Evolutionary conservation across 2,888 invertebrate genomes (phyloP).

Genomic region (Cerceris ruficornis): DNA sequence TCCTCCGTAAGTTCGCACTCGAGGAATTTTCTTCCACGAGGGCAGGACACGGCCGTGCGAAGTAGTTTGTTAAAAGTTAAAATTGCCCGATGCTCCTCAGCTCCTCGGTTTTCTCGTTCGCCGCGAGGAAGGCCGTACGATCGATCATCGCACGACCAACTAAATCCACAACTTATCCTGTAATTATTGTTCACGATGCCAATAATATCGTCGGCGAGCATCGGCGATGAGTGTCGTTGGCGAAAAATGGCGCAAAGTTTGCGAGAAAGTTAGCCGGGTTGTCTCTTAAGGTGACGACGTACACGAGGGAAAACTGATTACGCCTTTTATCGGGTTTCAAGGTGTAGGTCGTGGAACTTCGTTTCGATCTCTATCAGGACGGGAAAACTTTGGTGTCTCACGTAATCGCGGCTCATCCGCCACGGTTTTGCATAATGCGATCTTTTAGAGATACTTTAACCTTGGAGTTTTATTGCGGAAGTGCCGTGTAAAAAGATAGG

Average conservation of each 20-base stretch:
- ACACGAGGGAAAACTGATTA: slow-evolving; percentile 56
- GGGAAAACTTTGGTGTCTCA: slow-evolving; percentile 53
- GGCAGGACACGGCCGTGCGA: slow-evolving; percentile 8
- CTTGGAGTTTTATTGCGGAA: slow-evolving; percentile 34
- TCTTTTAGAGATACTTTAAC: slow-evolving; percentile 63
- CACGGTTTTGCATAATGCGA: slow-evolving; percentile 73
- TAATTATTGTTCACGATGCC: slow-evolving; percentile 64
- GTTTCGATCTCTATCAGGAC: slow-evolving; percentile 59
- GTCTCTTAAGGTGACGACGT: slow-evolving; percentile 45
- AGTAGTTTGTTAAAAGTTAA: slow-evolving; percentile 64
- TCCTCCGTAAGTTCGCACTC: slow-evolving; percentile 6
- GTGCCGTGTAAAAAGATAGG: background rate
- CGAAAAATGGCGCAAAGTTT: slow-evolving; percentile 54
- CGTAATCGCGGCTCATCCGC: slow-evolving; percentile 68
- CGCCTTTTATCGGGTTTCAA: slow-evolving; percentile 52
- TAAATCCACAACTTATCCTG: slow-evolving; percentile 59
- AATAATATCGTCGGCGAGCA: slow-evolving; percentile 47
- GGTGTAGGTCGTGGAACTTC: slow-evolving; percentile 47
- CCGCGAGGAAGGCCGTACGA: slow-evolving; percentile 32
- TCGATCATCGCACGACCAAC: slow-evolving; percentile 55
- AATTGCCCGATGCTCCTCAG: slow-evolving; percentile 54
- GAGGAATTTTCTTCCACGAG: slow-evolving; percentile 13
- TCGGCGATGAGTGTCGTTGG: background rate
- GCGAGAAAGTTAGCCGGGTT: slow-evolving; percentile 45
- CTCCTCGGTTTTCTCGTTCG: slow-evolving; percentile 47